Evolutionary conservation across 2,113 vertebrate genomes (phyloP).

Genomic region (Thamnaconus septentrionalis): DNA sequence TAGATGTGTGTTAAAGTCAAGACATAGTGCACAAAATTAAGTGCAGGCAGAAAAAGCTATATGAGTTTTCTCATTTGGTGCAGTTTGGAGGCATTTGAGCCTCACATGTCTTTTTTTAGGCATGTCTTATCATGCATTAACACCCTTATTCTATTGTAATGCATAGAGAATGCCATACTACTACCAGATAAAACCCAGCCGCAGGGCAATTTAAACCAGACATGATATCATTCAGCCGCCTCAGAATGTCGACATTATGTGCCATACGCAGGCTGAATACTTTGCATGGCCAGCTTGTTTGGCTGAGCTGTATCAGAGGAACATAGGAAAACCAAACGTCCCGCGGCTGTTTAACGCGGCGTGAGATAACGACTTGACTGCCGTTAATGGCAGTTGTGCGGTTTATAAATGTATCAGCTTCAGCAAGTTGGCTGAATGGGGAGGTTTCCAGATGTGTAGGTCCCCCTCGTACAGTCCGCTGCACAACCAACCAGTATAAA

Average conservation of each 20-base stretch:
- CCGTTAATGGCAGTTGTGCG: conserved; percentile 6
- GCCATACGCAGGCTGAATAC: conserved; percentile 24
- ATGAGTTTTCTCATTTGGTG: conserved; percentile 18
- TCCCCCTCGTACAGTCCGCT: no score
- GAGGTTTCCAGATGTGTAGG: conserved; percentile 2
- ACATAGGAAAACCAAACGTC: conserved; percentile 23
- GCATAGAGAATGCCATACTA: conserved; percentile 30
- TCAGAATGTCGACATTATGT: conserved; percentile 57
- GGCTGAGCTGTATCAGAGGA: conserved; percentile 15
- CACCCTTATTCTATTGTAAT: conserved; percentile 38
- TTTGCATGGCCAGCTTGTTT: conserved; percentile 25
- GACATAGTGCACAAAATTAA: no score
- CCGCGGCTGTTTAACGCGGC: conserved; percentile 24
- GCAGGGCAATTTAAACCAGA: conserved; percentile 51
- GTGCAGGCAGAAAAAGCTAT: neutral
- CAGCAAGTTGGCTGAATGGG: conserved; percentile 15
- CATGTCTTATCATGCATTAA: conserved; percentile 52
- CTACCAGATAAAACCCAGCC: conserved; percentile 58
- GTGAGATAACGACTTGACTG: conserved; percentile 34
- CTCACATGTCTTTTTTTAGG: conserved; percentile 19
- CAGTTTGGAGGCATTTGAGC: neutral
- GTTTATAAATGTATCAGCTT: conserved; percentile 26
- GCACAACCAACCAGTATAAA: no score
- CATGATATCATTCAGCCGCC: conserved; percentile 54
- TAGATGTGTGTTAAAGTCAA: no score